Conservation (phyloP, 2,113 vertebrate genomes). For the Pteropus alecto region DNA sequence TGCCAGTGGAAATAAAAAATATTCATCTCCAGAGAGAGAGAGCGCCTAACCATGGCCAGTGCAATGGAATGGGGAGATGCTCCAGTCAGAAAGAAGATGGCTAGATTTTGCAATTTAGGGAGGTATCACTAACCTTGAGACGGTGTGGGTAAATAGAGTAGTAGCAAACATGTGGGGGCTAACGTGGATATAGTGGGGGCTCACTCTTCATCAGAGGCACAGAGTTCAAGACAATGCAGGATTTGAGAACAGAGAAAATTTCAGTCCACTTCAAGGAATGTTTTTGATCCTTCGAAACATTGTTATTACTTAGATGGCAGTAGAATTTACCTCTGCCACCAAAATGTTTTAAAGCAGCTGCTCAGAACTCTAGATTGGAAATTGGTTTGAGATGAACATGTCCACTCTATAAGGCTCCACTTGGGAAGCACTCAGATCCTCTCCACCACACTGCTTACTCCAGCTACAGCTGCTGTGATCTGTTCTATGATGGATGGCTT, state of each 20-base stretch:
- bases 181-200: too few relatives aligned
- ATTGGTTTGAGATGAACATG: background rate
- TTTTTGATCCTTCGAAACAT: background rate
- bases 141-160: background rate
- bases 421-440: background rate
- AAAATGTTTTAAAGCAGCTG: background rate
- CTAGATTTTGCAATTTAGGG: background rate
- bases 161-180: background rate
- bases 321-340: background rate
- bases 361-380: background rate
- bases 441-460: fast-evolving
- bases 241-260: background rate
- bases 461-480: background rate
- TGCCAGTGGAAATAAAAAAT: background rate
- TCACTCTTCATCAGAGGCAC: background rate
- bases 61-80: background rate
- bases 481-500: background rate
- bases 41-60: fast-evolving
- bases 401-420: too few relatives aligned
- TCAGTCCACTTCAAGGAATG: background rate
- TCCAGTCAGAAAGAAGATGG: background rate
- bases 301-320: background rate
- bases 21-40: background rate
- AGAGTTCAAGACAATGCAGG: background rate
- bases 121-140: background rate